These are phyloP conservation scores for Lutjanus erythropterus DNA, from an alignment of 2,113 vertebrate genomes.

Conservation along the genomic window DNA sequence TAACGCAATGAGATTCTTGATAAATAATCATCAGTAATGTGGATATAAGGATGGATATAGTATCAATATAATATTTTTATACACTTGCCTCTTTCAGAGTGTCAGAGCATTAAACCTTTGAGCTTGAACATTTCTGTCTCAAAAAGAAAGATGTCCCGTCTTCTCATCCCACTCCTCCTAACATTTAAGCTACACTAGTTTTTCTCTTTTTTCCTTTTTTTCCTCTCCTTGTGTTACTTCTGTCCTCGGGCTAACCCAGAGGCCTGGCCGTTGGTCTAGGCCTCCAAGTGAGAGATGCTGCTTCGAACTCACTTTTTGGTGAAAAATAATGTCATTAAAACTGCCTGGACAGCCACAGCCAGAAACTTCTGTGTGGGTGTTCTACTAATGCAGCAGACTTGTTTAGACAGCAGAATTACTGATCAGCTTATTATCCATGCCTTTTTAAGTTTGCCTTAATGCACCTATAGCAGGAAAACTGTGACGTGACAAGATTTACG, in stretches of 20 bases:
- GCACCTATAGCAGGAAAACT: not conserved
- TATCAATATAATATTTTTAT: too few species aligned
- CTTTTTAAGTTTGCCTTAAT: slow-evolving; percentile 16
- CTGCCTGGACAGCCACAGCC: slow-evolving; percentile 25
- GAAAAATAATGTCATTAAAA: slow-evolving; percentile 47
- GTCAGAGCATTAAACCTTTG: too few species aligned
- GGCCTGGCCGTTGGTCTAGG: slow-evolving; percentile 52
- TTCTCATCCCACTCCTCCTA: slow-evolving; percentile 5
- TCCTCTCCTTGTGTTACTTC: not conserved
- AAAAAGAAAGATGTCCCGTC: not conserved
- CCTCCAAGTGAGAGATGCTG: slow-evolving; percentile 28
- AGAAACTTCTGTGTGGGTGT: slow-evolving; percentile 30
- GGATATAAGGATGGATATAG: too few species aligned
- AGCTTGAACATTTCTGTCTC: not conserved
- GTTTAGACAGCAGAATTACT: slow-evolving; percentile 42
- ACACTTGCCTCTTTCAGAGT: not conserved
- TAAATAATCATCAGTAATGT: too few species aligned
- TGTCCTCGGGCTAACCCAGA: slow-evolving; percentile 59
- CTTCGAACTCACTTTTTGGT: slow-evolving; percentile 19
- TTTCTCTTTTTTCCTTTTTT: not conserved
- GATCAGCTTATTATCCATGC: slow-evolving; percentile 30
- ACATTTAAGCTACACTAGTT: slow-evolving; percentile 1
- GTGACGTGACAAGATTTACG: not conserved
- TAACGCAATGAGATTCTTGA: too few species aligned
- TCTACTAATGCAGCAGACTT: slow-evolving; percentile 34